Conservation (phyloP, 2,888 invertebrate genomes). For the Rhorus exstirpatorius region DNA sequence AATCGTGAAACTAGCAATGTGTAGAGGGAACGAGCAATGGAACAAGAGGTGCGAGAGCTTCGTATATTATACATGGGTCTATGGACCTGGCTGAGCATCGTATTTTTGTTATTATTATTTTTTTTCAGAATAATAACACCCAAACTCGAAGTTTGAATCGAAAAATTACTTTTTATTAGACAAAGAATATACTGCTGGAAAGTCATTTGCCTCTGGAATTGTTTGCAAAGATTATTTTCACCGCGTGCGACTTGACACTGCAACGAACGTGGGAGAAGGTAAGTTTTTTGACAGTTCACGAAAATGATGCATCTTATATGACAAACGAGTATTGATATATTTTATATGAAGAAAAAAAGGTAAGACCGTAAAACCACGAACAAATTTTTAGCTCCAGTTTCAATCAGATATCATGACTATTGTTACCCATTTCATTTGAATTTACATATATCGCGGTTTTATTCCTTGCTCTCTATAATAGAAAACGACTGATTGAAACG, state of each 20-base stretch:
- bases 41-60: too few species aligned
- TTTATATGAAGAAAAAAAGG: constrained; percentile 4
- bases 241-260: constrained; percentile 72
- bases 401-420: not conserved
- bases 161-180: too few species aligned
- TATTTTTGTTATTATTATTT: too few species aligned
- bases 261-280: constrained; percentile 63
- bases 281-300: constrained; percentile 66
- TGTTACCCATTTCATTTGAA: constrained; percentile 1
- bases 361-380: constrained; percentile 27
- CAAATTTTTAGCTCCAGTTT: constrained; percentile 14
- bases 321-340: constrained; percentile 8
- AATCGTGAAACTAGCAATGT: constrained; percentile 5
- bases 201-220: too few species aligned
- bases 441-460: constrained; percentile 5
- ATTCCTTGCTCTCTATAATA: constrained; percentile 8
- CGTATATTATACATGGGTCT: too few species aligned
- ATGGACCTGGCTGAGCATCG: too few species aligned
- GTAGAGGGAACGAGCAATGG: constrained; percentile 3
- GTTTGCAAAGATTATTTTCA: constrained; percentile 10
- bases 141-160: too few species aligned
- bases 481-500: constrained; percentile 2
- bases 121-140: too few species aligned
- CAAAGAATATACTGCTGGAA: too few species aligned
- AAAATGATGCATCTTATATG: constrained; percentile 45